Evolutionary conservation across 2,888 invertebrate species (phyloP).

Genomic region (Platycnemis pennipes): DNA sequence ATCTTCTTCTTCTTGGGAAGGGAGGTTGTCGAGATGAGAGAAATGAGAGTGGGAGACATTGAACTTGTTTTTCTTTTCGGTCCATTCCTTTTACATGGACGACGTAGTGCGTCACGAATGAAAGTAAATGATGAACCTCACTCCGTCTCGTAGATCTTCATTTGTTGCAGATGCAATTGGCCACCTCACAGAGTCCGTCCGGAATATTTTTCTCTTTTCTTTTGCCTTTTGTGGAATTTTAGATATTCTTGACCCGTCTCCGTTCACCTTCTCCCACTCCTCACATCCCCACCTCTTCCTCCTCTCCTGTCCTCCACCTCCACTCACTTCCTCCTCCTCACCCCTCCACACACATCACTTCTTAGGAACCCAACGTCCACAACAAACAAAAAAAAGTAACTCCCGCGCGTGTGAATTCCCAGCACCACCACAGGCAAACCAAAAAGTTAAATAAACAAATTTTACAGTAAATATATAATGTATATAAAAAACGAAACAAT

Average conservation of each 20-base stretch:
- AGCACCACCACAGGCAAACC: slow-evolving; percentile 66
- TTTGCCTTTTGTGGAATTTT: not conserved
- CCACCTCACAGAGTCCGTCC: not conserved
- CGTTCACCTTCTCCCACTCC: not conserved
- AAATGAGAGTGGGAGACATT: not conserved
- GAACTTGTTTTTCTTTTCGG: not conserved
- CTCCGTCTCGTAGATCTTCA: not conserved
- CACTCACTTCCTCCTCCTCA: slow-evolving; percentile 2
- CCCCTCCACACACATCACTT: slow-evolving; percentile 23
- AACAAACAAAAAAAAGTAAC: slow-evolving; percentile 25
- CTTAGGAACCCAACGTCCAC: slow-evolving; percentile 55
- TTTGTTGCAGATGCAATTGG: not conserved
- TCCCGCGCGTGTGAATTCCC: slow-evolving; percentile 62
- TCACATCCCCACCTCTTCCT: not conserved
- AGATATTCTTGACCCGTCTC: not conserved
- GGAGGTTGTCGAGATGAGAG: not conserved
- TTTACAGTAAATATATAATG: slow-evolving; percentile 54
- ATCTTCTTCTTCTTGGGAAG: not conserved
- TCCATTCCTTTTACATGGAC: not conserved
- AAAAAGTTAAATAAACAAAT: slow-evolving; percentile 66
- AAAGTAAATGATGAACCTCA: not conserved
- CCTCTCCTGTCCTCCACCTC: not conserved
- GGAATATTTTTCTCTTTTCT: not conserved
- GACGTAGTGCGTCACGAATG: not conserved
- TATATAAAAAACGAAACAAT: slow-evolving; percentile 62